These are phyloP conservation scores for Coregonus clupeaformis DNA, from an alignment of 2,113 vertebrate genomes.

Conservation along the genomic window DNA sequence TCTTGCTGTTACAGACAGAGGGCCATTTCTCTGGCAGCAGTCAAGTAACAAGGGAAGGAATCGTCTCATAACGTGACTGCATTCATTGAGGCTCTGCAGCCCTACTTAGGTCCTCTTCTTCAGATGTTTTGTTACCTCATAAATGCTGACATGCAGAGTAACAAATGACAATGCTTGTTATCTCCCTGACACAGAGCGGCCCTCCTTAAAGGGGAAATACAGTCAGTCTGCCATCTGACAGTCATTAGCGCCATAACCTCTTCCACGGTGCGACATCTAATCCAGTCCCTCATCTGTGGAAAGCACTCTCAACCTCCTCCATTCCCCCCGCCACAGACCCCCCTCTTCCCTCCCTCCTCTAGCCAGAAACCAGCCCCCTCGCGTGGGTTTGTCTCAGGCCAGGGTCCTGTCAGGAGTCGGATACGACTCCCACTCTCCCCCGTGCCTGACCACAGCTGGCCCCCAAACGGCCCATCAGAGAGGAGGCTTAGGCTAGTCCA, in stretches of 20 bases:
- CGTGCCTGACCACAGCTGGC: slow-evolving; percentile 4
- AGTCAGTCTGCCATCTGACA: slow-evolving; percentile 39
- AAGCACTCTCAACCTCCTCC: slow-evolving; percentile 21
- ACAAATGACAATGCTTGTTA: slow-evolving; percentile 50
- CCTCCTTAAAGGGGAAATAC: slow-evolving; percentile 1
- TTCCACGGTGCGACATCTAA: slow-evolving; percentile 43
- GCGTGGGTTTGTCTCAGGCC: slow-evolving; percentile 21
- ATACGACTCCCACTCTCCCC: background rate
- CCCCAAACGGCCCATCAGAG: too few species aligned
- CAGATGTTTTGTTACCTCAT: slow-evolving; percentile 53
- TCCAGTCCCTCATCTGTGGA: slow-evolving; percentile 35
- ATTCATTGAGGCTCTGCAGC: slow-evolving; percentile 33
- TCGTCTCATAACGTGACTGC: slow-evolving; percentile 23
- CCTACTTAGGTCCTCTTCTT: background rate
- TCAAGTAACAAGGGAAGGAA: slow-evolving; percentile 28
- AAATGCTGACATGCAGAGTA: slow-evolving; percentile 42
- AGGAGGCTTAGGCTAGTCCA: too few species aligned
- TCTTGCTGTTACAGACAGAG: background rate
- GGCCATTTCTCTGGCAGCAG: slow-evolving; percentile 17
- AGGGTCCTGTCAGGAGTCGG: slow-evolving; percentile 18
- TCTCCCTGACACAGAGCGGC: slow-evolving; percentile 27
- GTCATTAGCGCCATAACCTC: slow-evolving; percentile 40
- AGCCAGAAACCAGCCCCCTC: background rate
- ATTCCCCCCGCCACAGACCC: background rate
- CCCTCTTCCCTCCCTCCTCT: background rate